Evolutionary conservation across 1,140 invertebrate species (phyloP), one percentile per base, ranked within the genome.

Genomic region (Battus philenor): DNA sequence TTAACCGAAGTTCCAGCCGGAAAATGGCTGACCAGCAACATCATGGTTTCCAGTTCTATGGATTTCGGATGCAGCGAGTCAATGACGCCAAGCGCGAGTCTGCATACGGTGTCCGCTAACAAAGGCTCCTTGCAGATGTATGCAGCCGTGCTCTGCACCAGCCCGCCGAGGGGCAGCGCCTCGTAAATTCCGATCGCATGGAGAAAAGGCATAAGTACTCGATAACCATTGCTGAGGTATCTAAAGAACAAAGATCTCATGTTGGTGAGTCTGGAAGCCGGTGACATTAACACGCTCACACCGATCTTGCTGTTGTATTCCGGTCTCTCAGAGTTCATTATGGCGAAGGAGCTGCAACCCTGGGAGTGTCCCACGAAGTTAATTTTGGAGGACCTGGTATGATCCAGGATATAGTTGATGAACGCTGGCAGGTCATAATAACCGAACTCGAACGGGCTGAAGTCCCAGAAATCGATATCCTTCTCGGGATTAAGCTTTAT

Each of bases 1-100:
- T 90, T 88, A 0, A 88, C 86, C 0, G 93, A 94, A 1, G 92
- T 89, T 1, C 93, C 93, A 12, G 92, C 90, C 0, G 93, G 93
- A 48, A 90, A 90, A 57, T 94, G 92, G 7, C 87, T 86, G 15
- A 91, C 66, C 15, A 69, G 13, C 0, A 36, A 26, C 3, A 32
- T 44, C 0, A 59, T 16, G 1, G 73, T 73, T 2, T 67, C 39
- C 9, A 58, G 55, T 0, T 48, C 50, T 10, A 76, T 63, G 1
- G 73, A 74, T 1, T 59, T 63, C 1, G 63, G 57, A 39, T 77
- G 68, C 4, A 49, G 59, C 0, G 59, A 59, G 27, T 73, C 67
- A 8, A 67, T 29, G 1, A 61, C 2, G 2, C 16, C 32, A 5
- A 41, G 8, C 0, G 31, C 47, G 0, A 18, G 41, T 3, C 43